Conservation (phyloP, 37 sponge, comb jelly and placozoan species). For the Chondrilla cf. caribensis region DNA sequence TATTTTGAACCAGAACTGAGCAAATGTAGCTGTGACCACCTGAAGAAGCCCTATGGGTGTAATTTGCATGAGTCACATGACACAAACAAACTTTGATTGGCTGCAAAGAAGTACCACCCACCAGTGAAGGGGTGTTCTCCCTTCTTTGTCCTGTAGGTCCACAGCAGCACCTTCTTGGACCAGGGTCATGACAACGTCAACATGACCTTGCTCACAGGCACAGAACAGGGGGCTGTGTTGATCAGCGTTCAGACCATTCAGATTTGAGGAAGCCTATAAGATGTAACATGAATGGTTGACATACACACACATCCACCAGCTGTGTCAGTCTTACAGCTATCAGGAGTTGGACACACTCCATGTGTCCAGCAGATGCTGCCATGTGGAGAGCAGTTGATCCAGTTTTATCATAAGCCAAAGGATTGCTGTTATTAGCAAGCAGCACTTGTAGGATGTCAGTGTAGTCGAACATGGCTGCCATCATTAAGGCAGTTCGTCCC, state of each 20-base stretch:
- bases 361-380: slow-evolving; percentile 75
- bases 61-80: neutral
- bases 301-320: no score
- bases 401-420: slow-evolving; percentile 47
- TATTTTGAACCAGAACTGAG: slow-evolving; percentile 59
- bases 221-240: slow-evolving; percentile 81
- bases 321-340: no score
- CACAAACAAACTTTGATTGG: neutral
- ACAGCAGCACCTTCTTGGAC: slow-evolving; percentile 66
- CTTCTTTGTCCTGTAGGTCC: slow-evolving; percentile 60
- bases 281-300: no score
- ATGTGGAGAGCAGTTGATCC: slow-evolving; percentile 72
- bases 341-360: slow-evolving; percentile 43
- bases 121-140: slow-evolving; percentile 80
- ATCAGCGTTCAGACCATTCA: slow-evolving; percentile 62
- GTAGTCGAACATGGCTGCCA: slow-evolving; percentile 85
- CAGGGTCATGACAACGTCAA: slow-evolving; percentile 67
- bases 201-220: slow-evolving; percentile 85
- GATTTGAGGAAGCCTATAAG: slow-evolving; percentile 18
- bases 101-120: neutral
- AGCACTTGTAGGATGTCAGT: slow-evolving; percentile 54
- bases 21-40: slow-evolving; percentile 83
- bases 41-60: slow-evolving; percentile 61
- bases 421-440: slow-evolving; percentile 45
- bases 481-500: slow-evolving; percentile 87